Conservation (phyloP, 2,113 vertebrate genomes). For the Marcusenius ussheri region DNA sequence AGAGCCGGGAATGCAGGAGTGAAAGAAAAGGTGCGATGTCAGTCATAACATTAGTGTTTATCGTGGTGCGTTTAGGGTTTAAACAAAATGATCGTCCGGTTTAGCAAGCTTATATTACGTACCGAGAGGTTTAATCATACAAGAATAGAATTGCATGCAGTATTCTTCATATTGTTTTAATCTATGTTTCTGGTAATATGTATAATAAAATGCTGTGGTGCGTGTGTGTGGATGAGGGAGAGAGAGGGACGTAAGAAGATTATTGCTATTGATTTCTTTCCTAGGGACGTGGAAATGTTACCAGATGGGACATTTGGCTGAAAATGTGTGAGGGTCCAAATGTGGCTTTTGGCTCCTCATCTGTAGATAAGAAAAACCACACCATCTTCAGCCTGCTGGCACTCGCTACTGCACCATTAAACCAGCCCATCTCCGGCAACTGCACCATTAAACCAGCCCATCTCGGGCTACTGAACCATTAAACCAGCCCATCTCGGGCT, state of each 20-base stretch:
- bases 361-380: constrained; percentile 63
- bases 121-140: not conserved
- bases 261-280: constrained; percentile 98
- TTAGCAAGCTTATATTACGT: not conserved
- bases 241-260: constrained; percentile 69
- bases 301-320: constrained; percentile 91
- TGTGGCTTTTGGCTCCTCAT: constrained; percentile 63
- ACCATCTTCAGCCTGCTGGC: constrained; percentile 45
- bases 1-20: not conserved
- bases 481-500: too few species aligned
- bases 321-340: constrained; percentile 76
- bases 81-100: not conserved
- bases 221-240: not conserved
- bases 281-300: constrained; percentile 90
- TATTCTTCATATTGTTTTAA: not conserved
- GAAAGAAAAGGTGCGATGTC: not conserved
- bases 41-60: not conserved
- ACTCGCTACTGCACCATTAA: constrained; percentile 19
- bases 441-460: too few species aligned
- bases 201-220: not conserved
- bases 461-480: not conserved
- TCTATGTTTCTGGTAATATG: not conserved
- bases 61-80: not conserved
- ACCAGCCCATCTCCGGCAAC: constrained; percentile 50
- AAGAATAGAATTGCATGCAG: not conserved